A percentile compares a stretch with the other conserved stretches of the same genome.
These are phyloP conservation scores for Sardinella longiceps DNA, from an alignment of 2,797 vertebrate genomes.

Conservation along the genomic window DNA sequence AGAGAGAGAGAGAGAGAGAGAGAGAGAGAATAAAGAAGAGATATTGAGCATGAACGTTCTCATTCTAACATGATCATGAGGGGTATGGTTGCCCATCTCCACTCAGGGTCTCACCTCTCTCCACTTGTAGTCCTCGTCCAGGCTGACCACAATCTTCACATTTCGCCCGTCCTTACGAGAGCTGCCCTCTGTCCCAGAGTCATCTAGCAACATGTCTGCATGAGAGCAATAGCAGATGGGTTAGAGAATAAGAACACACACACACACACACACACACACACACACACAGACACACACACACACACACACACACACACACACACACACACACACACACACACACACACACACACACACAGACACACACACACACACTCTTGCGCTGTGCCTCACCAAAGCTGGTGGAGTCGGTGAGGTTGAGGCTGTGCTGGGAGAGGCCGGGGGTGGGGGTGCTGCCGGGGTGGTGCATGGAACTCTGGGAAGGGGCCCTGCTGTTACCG, in stretches of 20 bases:
- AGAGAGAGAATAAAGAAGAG: background rate
- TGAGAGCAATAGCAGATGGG: constrained; percentile 46
- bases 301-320: background rate
- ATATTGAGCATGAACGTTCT: background rate
- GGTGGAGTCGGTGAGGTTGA: constrained; percentile 92
- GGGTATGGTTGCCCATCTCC: background rate
- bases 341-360: background rate
- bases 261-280: background rate
- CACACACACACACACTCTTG: background rate
- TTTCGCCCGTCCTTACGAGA: constrained; percentile 90
- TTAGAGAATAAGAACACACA: background rate
- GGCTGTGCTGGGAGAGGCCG: constrained; percentile 87
- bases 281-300: background rate
- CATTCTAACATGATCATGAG: background rate
- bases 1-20: background rate
- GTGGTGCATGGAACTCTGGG: constrained; percentile 87
- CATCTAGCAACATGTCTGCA: constrained; percentile 97
- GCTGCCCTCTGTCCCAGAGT: constrained; percentile 83
- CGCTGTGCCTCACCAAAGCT: constrained; percentile 84
- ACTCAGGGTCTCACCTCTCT: constrained; percentile 80
- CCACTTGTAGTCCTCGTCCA: constrained; percentile 86
- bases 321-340: constrained; percentile 20
- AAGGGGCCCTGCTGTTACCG: constrained; percentile 82
- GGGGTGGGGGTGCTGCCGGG: constrained; percentile 71
- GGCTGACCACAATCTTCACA: constrained; percentile 91